These are phyloP conservation scores for Eueremaeus valkanovi DNA, from an alignment of 2,888 invertebrate species.

Conservation along the genomic window DNA sequence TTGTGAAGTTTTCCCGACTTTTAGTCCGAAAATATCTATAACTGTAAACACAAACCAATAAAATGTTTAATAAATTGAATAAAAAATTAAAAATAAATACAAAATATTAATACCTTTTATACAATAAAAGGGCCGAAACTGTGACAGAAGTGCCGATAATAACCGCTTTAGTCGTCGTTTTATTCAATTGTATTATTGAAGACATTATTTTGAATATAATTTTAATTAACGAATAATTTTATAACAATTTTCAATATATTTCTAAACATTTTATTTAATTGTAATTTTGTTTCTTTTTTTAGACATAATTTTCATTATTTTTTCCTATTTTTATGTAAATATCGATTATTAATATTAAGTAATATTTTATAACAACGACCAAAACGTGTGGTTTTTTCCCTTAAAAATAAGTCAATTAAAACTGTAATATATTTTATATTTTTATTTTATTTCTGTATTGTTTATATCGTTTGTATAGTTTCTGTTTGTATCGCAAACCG, in stretches of 20 bases:
- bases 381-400: not conserved
- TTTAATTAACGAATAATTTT: not conserved
- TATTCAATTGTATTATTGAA: not conserved
- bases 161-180: not conserved
- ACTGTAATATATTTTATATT: not conserved
- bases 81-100: not conserved
- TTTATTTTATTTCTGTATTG: too few species aligned
- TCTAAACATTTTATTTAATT: not conserved
- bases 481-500: not conserved
- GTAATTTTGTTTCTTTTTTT: too few species aligned
- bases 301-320: not conserved
- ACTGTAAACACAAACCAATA: not conserved
- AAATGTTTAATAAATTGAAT: not conserved
- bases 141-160: constrained; percentile 20
- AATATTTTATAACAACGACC: not conserved
- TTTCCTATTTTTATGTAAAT: not conserved
- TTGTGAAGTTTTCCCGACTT: too few species aligned
- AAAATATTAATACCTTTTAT: constrained; percentile 16
- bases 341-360: not conserved
- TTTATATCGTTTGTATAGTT: not conserved
- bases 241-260: not conserved
- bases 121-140: not conserved
- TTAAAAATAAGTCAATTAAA: not conserved
- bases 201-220: not conserved
- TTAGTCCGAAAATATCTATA: not conserved